Percentiles rank a stretch among this genome's conserved stretches.
Evolutionary conservation across 1,140 invertebrate species (phyloP).

Genomic region (Drosophila ohnishii): DNA sequence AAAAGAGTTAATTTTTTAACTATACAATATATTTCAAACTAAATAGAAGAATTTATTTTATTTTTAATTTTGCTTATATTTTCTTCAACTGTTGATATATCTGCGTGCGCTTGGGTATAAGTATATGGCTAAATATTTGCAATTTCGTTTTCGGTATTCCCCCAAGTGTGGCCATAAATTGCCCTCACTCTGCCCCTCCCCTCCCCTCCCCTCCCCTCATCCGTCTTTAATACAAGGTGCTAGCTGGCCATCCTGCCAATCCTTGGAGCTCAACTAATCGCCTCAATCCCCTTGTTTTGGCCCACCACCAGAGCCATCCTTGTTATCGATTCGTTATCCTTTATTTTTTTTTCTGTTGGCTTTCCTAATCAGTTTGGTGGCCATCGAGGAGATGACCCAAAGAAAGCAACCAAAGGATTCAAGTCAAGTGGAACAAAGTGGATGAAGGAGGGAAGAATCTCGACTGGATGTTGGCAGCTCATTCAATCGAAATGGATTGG

Average conservation of each 20-base stretch:
- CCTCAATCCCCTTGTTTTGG: neutral
- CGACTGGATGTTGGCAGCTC: constrained; percentile 23
- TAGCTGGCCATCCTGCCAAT: constrained; percentile 10
- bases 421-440: constrained; percentile 46
- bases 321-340: constrained; percentile 43
- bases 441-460: constrained; percentile 5
- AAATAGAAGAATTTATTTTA: neutral
- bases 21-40: neutral
- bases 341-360: constrained; percentile 40
- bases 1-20: no score
- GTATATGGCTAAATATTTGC: constrained; percentile 65
- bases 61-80: neutral
- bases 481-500: constrained; percentile 42
- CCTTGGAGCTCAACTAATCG: neutral
- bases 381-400: constrained; percentile 35
- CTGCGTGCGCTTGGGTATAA: constrained; percentile 11
- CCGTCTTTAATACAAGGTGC: constrained; percentile 35
- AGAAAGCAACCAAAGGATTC: constrained; percentile 36
- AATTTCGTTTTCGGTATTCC: constrained; percentile 62
- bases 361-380: constrained; percentile 43
- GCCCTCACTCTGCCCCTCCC: constrained; percentile 4
- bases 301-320: neutral
- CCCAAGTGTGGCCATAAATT: constrained; percentile 73
- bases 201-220: neutral
- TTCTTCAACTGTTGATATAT: constrained; percentile 9